Conservation (phyloP, 2,113 vertebrate genomes). For the Dromiciops gliroides region DNA sequence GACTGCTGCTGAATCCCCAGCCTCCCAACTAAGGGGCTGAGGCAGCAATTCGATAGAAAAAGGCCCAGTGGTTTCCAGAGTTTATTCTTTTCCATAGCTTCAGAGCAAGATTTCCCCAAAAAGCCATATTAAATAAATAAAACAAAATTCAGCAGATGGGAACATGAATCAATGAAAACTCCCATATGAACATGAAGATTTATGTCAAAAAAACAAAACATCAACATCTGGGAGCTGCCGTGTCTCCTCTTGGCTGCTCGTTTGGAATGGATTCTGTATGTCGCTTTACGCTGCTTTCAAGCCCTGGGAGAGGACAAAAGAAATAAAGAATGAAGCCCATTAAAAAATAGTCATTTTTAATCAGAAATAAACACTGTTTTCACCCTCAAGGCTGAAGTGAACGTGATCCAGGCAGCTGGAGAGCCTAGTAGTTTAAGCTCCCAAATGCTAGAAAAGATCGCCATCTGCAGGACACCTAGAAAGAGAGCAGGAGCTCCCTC, state of each 20-base stretch:
- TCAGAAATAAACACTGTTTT: slow-evolving; percentile 55
- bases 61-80: slow-evolving; percentile 30
- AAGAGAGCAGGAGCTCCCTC: background rate
- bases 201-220: slow-evolving; percentile 78
- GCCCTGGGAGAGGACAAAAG: slow-evolving; percentile 66
- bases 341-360: slow-evolving; percentile 67
- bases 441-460: slow-evolving; percentile 5
- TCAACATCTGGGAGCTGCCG: slow-evolving; percentile 76
- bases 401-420: slow-evolving; percentile 19
- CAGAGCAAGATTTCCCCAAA: slow-evolving; percentile 72
- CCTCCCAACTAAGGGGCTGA: background rate
- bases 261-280: slow-evolving; percentile 70
- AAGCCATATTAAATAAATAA: slow-evolving; percentile 79
- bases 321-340: slow-evolving; percentile 70
- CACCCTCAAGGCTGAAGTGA: slow-evolving; percentile 46
- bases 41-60: background rate
- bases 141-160: slow-evolving; percentile 80
- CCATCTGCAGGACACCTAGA: slow-evolving; percentile 65
- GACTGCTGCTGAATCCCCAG: background rate
- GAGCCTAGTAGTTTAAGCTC: background rate
- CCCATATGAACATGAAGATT: slow-evolving; percentile 78
- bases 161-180: slow-evolving; percentile 81
- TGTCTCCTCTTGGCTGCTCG: slow-evolving; percentile 70
- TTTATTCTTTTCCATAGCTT: slow-evolving; percentile 69
- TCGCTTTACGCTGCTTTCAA: slow-evolving; percentile 61